Evolutionary conservation across 23 tunicate species (phyloP), one percentile per base, ranked within the genome.

Genomic region (Styela plicata): DNA sequence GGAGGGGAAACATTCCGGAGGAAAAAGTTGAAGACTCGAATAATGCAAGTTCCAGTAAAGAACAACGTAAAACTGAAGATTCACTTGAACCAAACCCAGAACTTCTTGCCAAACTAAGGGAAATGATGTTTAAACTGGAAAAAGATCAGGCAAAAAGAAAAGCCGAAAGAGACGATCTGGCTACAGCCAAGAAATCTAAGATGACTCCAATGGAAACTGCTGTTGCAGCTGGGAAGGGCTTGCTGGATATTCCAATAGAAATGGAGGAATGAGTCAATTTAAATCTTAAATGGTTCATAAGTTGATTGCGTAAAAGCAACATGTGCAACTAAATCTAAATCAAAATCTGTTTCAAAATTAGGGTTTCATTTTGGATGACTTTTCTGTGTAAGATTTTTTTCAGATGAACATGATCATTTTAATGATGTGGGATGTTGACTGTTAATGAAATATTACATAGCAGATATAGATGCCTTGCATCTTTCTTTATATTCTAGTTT

Each of bases 81-180:
- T 44, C 57, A 5, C 57, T 44, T 7, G 85, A 63, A n/a, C 86
- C 96, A 36, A 90, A 90, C 44, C 96, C 96, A 1, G 96, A 90
- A 66, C 81, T 90, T 33, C 84, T 90, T 26, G 85, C 78, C 31
- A 90, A 90, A 71, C 66, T 90, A 35, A 66, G 69, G 34, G 80
- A 87, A 2, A 86, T 90, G 90, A 90, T 90, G 96, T 21, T 82
- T 66, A 65, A 78, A n/a, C 68, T 90, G 33, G 79, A 79, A 18
- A 57, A 85, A 57, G 79, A 68, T 62, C 61, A 24, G 37, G 65
- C 19, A 21, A 34, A 76, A 24, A 44, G 33, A 23, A 83, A 83
- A 44, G 64, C 80, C 2, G 35, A 63, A 3, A 64, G 19, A 2
- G 69, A 73, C 2, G 80, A 83, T 21, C 70, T 17, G 3, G 69